Evolutionary conservation across 2,888 invertebrate genomes (phyloP).

Genomic region (Pammene aurita): DNA sequence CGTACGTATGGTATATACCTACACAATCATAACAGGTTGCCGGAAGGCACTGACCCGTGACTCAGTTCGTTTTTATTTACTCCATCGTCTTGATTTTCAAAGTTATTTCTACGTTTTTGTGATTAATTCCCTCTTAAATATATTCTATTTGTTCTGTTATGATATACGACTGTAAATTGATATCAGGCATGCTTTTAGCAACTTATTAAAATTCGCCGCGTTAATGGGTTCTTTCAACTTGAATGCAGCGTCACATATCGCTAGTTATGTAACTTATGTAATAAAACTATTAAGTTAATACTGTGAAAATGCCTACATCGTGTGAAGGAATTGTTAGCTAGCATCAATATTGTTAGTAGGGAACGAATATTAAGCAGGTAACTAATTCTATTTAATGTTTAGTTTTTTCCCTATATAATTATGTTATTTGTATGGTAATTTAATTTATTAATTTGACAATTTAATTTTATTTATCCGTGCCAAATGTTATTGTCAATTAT

Average conservation of each 20-base stretch:
- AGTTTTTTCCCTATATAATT: too few relatives aligned
- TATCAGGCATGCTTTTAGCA: conserved; percentile 29
- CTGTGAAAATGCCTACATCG: neutral
- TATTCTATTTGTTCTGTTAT: conserved; percentile 29
- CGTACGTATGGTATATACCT: neutral
- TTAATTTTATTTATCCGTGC: too few relatives aligned
- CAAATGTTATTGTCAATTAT: too few relatives aligned
- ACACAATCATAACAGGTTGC: conserved; percentile 66
- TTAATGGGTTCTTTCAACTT: conserved; percentile 34
- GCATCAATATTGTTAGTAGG: too few relatives aligned
- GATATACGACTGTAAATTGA: conserved; percentile 36
- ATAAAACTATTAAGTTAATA: neutral
- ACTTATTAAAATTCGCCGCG: conserved; percentile 29
- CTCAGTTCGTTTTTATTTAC: conserved; percentile 62
- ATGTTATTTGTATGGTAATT: too few relatives aligned
- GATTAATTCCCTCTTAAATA: conserved; percentile 35
- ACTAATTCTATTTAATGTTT: too few relatives aligned
- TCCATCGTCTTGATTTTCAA: conserved; percentile 47
- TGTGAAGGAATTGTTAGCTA: neutral
- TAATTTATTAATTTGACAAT: too few relatives aligned
- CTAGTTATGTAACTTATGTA: neutral
- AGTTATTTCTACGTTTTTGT: conserved; percentile 21
- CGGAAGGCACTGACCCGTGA: conserved; percentile 69
- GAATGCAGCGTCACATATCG: conserved; percentile 3
- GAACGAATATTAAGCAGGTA: too few relatives aligned